Base-by-base conservation (phyloP, 2,888 invertebrate species). In the Opisthograptis luteolata region DNA sequence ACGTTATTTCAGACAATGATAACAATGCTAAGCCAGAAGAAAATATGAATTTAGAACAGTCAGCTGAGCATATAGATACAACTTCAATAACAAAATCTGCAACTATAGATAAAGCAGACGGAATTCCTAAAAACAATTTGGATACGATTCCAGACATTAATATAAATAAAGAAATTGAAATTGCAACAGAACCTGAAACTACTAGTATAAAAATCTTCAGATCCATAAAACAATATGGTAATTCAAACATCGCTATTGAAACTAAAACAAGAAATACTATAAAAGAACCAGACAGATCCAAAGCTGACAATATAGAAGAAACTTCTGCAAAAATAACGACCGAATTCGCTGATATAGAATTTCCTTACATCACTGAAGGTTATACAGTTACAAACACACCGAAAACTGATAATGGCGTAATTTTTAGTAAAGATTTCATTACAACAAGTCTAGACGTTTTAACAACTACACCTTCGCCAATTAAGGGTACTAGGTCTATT, bases 381-480 rank as follows among this genome's bases (percentile, higher is more conserved):
- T 20, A 43, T 6, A 45, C 35, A 37, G 42, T 36, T 25, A 20
- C 15, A 7, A 46, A 32, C 10, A 32, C 19, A 24, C 14, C 28
- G 24, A 14, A 31, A 36, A 24, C 14, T 14, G 15, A 15, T 10
- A 0, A n/a, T 3, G 8, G 8, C 7, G 8, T 8, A 12, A 34
- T 20, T 20, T 7, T 2, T 24, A 36, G 1, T 37, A 25, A 0
- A 17, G 17, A 20, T 9, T 6, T 6, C 13, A 28, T 17, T 3
- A 13, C 22, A 8, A n/a, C 25, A 35, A 35, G 28, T 34, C 9
- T 37, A 15, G 27, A 32, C 40, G 22, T 40, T 28, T 7, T 34
- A 13, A 42, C 36, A 12, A 39, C 52, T 27, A 28, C 28, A 17
- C 1, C 14, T 25, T 12, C 15, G 30, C 45, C 36, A 49, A 15